phyloP scores from a whole-genome alignment of 2,113 vertebrate genomes.

The Cyprinus carpio region DNA sequence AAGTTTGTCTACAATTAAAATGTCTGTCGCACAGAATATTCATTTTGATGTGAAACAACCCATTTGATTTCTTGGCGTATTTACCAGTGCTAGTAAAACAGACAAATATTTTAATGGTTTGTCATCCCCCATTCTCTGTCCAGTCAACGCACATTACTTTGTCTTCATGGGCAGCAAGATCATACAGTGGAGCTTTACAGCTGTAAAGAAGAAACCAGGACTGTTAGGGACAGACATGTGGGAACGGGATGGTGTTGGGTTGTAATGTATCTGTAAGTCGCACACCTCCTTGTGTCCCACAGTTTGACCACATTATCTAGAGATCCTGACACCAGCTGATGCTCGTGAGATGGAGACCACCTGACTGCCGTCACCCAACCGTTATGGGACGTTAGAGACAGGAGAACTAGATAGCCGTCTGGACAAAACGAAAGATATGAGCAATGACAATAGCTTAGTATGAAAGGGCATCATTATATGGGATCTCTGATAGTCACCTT shows the following conservation, averaged over 20 bases:
- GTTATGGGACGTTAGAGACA: slow-evolving; percentile 93
- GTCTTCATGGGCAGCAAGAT: slow-evolving; percentile 95
- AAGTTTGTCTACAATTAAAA: neutral
- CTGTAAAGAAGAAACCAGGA: slow-evolving; percentile 68
- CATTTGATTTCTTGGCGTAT: neutral
- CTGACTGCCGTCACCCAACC: slow-evolving; percentile 95
- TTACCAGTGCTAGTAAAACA: neutral
- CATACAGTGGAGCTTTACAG: slow-evolving; percentile 94
- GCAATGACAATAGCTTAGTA: neutral
- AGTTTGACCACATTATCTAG: slow-evolving; percentile 95
- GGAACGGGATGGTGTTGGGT: neutral
- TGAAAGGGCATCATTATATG: neutral
- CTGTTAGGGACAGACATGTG: neutral
- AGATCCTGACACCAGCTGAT: slow-evolving; percentile 94
- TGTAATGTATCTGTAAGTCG: neutral
- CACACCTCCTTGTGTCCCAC: slow-evolving; percentile 96
- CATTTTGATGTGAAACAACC: neutral
- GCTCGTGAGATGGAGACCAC: slow-evolving; percentile 90
- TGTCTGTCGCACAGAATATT: neutral
- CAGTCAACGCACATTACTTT: slow-evolving; percentile 96
- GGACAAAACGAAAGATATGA: slow-evolving; percentile 4
- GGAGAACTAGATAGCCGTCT: slow-evolving; percentile 92
- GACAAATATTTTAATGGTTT: neutral
- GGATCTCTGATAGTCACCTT: slow-evolving; percentile 75
- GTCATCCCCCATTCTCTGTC: slow-evolving; percentile 91